Conservation (phyloP, 2,113 vertebrate genomes). For the Podocnemis expansa region DNA sequence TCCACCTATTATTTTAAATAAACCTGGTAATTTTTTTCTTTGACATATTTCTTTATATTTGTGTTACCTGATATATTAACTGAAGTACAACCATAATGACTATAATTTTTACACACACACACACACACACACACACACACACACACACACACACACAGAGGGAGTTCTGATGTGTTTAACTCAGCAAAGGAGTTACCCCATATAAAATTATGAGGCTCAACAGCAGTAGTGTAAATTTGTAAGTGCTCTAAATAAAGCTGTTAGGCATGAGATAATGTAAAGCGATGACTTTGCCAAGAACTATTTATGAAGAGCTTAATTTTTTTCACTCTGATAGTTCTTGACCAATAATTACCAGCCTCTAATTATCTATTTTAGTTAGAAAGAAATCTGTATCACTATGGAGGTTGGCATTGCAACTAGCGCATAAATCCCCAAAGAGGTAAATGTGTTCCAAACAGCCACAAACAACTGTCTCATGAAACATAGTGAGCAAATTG, state of each 20-base stretch:
- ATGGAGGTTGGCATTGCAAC: slow-evolving; percentile 81
- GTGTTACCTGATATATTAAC: neutral
- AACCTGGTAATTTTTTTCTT: slow-evolving; percentile 46
- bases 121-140: neutral
- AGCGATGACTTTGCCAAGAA: slow-evolving; percentile 81
- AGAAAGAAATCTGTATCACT: slow-evolving; percentile 83
- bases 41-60: slow-evolving; percentile 31
- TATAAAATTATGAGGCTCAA: slow-evolving; percentile 74
- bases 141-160: neutral
- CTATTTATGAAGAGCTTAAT: slow-evolving; percentile 83
- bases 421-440: slow-evolving; percentile 82
- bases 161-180: slow-evolving; percentile 43
- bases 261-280: slow-evolving; percentile 78
- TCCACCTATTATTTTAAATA: slow-evolving; percentile 47
- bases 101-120: slow-evolving; percentile 1
- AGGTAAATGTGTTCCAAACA: slow-evolving; percentile 84
- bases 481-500: slow-evolving; percentile 83
- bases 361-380: slow-evolving; percentile 86
- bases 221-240: slow-evolving; percentile 73
- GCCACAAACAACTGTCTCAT: slow-evolving; percentile 85
- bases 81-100: neutral
- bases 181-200: slow-evolving; percentile 57
- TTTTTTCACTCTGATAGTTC: slow-evolving; percentile 87
- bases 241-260: slow-evolving; percentile 73
- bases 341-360: slow-evolving; percentile 86